Evolutionary conservation across 2,113 vertebrate genomes (phyloP).

Genomic region (Takifugu bimaculatus): DNA sequence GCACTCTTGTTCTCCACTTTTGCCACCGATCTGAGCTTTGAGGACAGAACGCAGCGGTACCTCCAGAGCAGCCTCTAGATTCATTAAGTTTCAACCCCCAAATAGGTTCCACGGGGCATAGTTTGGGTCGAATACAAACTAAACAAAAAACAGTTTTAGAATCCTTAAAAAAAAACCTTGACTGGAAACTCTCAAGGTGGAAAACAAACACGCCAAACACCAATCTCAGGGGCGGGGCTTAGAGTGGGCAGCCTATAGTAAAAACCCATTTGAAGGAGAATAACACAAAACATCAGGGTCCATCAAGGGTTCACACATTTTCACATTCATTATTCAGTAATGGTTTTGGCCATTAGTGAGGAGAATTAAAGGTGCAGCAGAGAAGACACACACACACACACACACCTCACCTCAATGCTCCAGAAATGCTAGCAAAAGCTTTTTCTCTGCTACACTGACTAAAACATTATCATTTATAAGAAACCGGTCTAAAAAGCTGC

Average conservation of each 20-base stretch:
- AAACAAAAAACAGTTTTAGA: slow-evolving; percentile 30
- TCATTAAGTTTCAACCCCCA: slow-evolving; percentile 27
- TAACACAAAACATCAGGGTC: slow-evolving; percentile 45
- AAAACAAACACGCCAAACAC: slow-evolving; percentile 24
- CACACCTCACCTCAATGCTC: too few species aligned
- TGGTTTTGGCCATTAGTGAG: slow-evolving; percentile 44
- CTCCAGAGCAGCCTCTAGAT: slow-evolving; percentile 21
- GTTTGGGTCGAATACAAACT: slow-evolving; percentile 44
- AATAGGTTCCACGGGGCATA: slow-evolving; percentile 45
- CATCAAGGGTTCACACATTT: slow-evolving; percentile 47
- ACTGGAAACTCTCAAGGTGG: slow-evolving; percentile 30
- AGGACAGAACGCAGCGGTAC: slow-evolving; percentile 5
- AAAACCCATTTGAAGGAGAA: slow-evolving; percentile 45
- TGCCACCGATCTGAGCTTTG: neutral
- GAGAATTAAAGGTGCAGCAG: slow-evolving; percentile 32
- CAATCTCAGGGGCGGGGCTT: slow-evolving; percentile 38
- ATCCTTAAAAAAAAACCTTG: neutral
- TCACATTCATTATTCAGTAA: slow-evolving; percentile 60
- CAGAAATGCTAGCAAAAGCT: too few species aligned
- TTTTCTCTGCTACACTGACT: too few species aligned
- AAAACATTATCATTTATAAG: too few species aligned
- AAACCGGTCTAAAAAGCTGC: too few species aligned
- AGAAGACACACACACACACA: slow-evolving; percentile 11
- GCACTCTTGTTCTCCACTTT: slow-evolving; percentile 5
- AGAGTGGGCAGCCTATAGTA: slow-evolving; percentile 52